phyloP scores from a whole-genome alignment of 2,797 vertebrate species.

The Sebastes itinus region DNA sequence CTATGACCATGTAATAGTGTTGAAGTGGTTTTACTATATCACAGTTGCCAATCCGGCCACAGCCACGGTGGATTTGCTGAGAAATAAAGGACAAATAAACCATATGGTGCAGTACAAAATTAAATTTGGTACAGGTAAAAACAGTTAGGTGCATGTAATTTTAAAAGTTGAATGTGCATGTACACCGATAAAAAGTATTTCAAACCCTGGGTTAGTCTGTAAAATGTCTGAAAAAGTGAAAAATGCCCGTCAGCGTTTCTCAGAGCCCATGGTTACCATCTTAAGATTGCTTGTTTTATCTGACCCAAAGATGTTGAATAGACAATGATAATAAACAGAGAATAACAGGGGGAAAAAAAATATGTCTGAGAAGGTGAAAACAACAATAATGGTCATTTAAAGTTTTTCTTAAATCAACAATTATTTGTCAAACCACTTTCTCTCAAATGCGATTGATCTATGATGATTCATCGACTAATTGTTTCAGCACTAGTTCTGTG shows the following conservation, averaged over 20 bases:
- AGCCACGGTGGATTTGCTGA: neutral
- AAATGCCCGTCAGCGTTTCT: neutral
- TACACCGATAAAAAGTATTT: accelerated
- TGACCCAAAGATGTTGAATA: neutral
- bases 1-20: neutral
- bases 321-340: neutral
- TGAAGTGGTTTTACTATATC: neutral
- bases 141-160: neutral
- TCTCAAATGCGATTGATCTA: neutral
- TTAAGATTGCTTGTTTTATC: neutral
- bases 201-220: neutral
- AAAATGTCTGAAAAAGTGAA: neutral
- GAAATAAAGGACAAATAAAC: neutral
- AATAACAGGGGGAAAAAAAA: neutral
- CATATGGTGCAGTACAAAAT: neutral
- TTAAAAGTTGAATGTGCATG: neutral
- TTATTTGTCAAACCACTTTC: neutral
- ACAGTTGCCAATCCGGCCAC: neutral
- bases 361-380: neutral
- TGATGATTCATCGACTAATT: neutral
- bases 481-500: neutral
- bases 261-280: neutral
- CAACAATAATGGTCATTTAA: neutral
- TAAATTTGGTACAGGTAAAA: neutral
- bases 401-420: neutral